A percentile compares a stretch with the other conserved stretches of the same genome.
Evolutionary conservation across 2,797 vertebrate genomes (phyloP).

Genomic region (Pipistrellus kuhlii): DNA sequence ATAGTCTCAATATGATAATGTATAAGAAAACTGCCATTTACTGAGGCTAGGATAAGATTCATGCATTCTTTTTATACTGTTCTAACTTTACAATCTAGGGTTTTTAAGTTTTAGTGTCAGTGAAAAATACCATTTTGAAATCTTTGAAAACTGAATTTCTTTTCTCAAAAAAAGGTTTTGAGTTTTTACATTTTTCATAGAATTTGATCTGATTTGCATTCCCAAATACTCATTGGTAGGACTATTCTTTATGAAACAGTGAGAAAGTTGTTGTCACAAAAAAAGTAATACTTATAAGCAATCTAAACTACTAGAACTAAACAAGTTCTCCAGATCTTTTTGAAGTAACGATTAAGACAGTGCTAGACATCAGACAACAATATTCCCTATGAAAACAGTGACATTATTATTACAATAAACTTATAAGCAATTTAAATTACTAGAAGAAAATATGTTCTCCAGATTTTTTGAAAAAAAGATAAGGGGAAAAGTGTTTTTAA

Average conservation of each 20-base stretch:
- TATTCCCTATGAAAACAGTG: conserved; percentile 26
- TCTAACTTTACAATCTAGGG: conserved; percentile 26
- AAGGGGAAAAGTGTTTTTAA: conserved; percentile 4
- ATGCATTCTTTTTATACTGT: neutral
- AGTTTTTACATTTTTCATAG: conserved; percentile 31
- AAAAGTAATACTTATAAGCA: neutral
- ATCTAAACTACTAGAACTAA: neutral
- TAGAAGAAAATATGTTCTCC: neutral
- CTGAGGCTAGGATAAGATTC: neutral
- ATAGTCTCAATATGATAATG: neutral
- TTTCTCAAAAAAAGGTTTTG: conserved; percentile 19
- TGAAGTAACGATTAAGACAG: neutral
- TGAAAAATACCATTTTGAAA: conserved; percentile 50
- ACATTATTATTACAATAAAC: conserved; percentile 23
- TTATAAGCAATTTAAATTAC: neutral
- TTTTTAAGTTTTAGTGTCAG: conserved; percentile 47
- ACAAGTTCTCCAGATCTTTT: neutral
- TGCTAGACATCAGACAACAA: conserved; percentile 45
- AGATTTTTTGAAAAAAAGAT: conserved; percentile 5
- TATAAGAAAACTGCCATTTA: neutral
- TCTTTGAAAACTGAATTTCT: conserved; percentile 35
- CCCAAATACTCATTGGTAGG: conserved; percentile 2
- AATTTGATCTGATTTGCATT: conserved; percentile 61
- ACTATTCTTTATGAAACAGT: conserved; percentile 16
- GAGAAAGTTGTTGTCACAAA: conserved; percentile 32